These are phyloP conservation scores for Delphinapterus leucas DNA, from an alignment of 2,113 vertebrate genomes.

Conservation along the genomic window DNA sequence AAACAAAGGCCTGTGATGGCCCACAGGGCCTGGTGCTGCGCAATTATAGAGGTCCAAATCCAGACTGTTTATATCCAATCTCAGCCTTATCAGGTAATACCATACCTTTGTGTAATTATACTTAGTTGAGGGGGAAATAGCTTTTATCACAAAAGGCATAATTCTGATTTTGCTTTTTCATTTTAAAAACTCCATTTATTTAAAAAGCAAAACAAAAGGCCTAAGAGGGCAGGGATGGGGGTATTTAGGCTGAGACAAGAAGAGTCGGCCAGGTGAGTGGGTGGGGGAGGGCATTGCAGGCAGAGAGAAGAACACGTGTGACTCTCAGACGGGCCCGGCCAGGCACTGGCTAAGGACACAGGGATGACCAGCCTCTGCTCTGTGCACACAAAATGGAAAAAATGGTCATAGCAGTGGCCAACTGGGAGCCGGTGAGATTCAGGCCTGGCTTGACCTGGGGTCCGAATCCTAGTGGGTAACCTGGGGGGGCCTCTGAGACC, in stretches of 20 bases:
- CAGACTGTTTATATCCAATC: no score
- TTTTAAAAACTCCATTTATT: background rate
- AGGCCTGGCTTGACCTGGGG: background rate
- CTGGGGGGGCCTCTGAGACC: background rate
- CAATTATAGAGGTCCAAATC: background rate
- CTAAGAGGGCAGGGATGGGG: background rate
- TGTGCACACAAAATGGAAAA: background rate
- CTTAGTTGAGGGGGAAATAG: background rate
- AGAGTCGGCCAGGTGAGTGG: background rate
- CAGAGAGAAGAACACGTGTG: background rate
- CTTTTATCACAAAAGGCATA: background rate
- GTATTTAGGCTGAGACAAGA: background rate
- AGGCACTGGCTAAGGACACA: background rate
- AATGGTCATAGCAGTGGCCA: accelerated
- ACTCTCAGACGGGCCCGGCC: background rate
- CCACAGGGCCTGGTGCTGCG: accelerated
- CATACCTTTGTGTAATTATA: background rate
- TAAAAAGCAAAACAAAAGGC: background rate
- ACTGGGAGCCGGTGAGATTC: background rate
- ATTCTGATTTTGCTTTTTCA: background rate
- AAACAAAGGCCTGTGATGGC: accelerated
- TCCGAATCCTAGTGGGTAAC: background rate
- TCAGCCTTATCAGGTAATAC: background rate
- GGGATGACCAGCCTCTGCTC: accelerated
- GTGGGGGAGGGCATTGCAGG: accelerated